Conservation (phyloP, 2,113 vertebrate genomes). For the Aplodontia rufa region DNA sequence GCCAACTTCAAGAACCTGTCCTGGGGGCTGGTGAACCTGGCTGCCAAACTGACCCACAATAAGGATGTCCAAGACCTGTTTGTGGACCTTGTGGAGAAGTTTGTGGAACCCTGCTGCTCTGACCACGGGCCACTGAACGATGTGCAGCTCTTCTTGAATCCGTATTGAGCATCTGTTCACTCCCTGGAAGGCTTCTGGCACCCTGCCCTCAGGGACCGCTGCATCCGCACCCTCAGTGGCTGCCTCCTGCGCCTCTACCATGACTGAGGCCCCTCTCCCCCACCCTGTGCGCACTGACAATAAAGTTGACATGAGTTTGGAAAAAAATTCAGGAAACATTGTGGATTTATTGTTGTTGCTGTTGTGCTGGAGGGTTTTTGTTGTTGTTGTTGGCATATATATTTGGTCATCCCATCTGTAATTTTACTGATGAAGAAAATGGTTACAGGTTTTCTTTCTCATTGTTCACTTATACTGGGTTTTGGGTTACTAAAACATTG, state of each 20-base stretch:
- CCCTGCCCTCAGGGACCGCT: too few species aligned
- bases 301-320: too few species aligned
- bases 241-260: too few species aligned
- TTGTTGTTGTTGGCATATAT: too few species aligned
- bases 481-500: neutral
- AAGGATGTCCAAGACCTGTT: conserved; percentile 95
- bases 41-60: conserved; percentile 93
- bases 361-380: too few species aligned
- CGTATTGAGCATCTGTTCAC: conserved; percentile 92
- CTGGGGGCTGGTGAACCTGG: conserved; percentile 93
- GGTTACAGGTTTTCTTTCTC: neutral
- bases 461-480: neutral
- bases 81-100: conserved; percentile 96
- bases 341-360: too few species aligned
- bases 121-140: conserved; percentile 90
- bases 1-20: too few species aligned
- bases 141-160: conserved; percentile 90
- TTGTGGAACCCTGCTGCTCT: conserved; percentile 93
- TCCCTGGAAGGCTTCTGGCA: conserved; percentile 93
- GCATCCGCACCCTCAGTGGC: too few species aligned
- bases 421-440: neutral
- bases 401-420: neutral
- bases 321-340: neutral
- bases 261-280: too few species aligned
- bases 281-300: too few species aligned